A percentile compares a stretch with the other conserved stretches of the same genome.
phyloP scores from a whole-genome alignment of 1,140 invertebrate genomes.

The Antheraea pernyi region DNA sequence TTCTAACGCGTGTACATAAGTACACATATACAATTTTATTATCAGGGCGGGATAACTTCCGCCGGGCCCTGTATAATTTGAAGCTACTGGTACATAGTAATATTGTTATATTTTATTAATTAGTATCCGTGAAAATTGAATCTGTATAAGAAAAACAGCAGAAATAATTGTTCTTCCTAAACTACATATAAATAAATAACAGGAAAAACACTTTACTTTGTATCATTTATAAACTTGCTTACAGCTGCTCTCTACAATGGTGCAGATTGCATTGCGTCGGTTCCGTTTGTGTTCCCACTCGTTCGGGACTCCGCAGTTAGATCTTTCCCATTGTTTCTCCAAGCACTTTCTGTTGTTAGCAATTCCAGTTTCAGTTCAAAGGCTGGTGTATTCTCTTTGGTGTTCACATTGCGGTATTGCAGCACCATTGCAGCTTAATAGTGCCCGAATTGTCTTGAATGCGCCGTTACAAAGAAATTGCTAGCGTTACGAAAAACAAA shows the following conservation, averaged over 20 bases:
- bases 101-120: no score
- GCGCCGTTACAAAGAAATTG: background rate
- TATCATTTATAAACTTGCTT: slow-evolving; percentile 4
- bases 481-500: background rate
- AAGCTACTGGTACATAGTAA: no score
- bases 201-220: background rate
- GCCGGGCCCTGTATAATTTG: no score
- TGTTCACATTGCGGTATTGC: slow-evolving; percentile 7
- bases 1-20: no score
- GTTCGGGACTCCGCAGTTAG: slow-evolving; percentile 43
- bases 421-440: background rate
- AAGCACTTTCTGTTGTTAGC: slow-evolving; percentile 42
- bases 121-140: no score
- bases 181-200: background rate
- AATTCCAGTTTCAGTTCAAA: slow-evolving; percentile 41
- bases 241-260: slow-evolving; percentile 19
- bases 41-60: no score
- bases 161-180: background rate
- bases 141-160: background rate
- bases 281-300: slow-evolving; percentile 36
- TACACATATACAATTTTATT: no score
- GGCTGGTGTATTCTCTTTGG: slow-evolving; percentile 30
- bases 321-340: slow-evolving; percentile 43
- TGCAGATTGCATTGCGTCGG: slow-evolving; percentile 36
- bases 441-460: background rate